A percentile compares a stretch with the other conserved stretches of the same genome.
Evolutionary conservation across 2,888 invertebrate species (phyloP).

Genomic region (Erynnis tages): DNA sequence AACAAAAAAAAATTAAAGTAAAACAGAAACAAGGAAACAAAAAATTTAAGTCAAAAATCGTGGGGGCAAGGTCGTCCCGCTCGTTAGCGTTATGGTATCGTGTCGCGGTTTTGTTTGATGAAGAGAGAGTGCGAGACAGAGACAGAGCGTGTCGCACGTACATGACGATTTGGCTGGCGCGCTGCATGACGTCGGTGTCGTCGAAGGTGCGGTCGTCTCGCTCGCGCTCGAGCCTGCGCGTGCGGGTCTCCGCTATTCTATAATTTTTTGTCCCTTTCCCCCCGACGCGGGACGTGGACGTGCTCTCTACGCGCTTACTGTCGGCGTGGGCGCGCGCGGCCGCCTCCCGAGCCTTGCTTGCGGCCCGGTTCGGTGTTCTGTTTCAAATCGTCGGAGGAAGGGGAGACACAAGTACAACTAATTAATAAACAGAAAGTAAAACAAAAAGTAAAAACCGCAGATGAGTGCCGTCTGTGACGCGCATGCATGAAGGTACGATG

Average conservation of each 20-base stretch:
- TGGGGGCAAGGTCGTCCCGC: not conserved
- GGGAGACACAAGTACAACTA: slow-evolving; percentile 49
- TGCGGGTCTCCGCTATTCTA: slow-evolving; percentile 72
- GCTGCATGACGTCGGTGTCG: slow-evolving; percentile 91
- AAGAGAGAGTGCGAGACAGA: slow-evolving; percentile 50
- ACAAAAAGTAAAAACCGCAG: slow-evolving; percentile 43
- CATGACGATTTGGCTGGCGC: slow-evolving; percentile 94
- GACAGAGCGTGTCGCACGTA: slow-evolving; percentile 74
- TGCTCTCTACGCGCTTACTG: slow-evolving; percentile 46
- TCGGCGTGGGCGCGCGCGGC: slow-evolving; percentile 42
- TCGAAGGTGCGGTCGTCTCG: slow-evolving; percentile 84
- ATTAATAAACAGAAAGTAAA: slow-evolving; percentile 37
- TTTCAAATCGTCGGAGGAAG: slow-evolving; percentile 35
- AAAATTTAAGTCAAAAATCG: not conserved
- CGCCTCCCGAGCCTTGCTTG: slow-evolving; percentile 51
- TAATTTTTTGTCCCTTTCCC: slow-evolving; percentile 69
- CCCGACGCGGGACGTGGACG: slow-evolving; percentile 47
- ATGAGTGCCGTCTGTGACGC: slow-evolving; percentile 33
- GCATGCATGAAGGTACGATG: slow-evolving; percentile 38
- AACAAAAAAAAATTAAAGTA: slow-evolving; percentile 12
- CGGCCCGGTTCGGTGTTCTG: slow-evolving; percentile 59
- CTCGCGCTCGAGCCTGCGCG: slow-evolving; percentile 77
- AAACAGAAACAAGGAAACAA: slow-evolving; percentile 16
- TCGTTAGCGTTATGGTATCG: too few relatives aligned
- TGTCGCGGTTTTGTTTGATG: slow-evolving; percentile 57